These are phyloP conservation scores for Arizona elegans DNA, from an alignment of 2,113 vertebrate species.

Conservation along the genomic window DNA sequence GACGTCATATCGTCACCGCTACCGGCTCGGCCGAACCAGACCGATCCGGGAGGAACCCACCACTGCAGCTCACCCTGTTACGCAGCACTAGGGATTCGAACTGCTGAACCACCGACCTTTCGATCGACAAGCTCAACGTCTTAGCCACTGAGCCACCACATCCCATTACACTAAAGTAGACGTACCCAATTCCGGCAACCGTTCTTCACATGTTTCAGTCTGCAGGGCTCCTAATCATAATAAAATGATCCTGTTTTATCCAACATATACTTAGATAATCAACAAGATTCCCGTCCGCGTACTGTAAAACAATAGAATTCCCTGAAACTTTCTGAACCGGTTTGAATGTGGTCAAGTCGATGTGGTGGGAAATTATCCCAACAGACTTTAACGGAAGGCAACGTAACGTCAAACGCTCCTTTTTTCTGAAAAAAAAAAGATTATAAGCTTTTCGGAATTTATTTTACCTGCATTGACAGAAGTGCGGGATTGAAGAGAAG, in stretches of 20 bases:
- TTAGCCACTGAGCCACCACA: no score
- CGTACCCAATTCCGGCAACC: not conserved
- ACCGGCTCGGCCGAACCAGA: no score
- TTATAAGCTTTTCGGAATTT: not conserved
- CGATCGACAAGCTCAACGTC: no score
- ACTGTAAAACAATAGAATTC: not conserved
- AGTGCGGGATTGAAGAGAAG: conserved; percentile 16
- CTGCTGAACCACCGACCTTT: no score
- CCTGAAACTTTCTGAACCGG: not conserved
- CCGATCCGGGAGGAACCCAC: no score
- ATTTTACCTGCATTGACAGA: conserved; percentile 31
- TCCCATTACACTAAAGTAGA: not conserved
- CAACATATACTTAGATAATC: not conserved
- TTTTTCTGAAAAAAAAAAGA: not conserved
- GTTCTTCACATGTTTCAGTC: not conserved
- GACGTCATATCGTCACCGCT: no score
- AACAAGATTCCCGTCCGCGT: not conserved
- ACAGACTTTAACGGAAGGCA: conserved; percentile 9
- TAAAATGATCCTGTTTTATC: not conserved
- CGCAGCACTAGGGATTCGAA: no score
- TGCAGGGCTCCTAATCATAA: not conserved
- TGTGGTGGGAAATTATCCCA: not conserved
- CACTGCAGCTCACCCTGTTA: no score
- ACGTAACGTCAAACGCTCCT: not conserved
- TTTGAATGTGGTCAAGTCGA: not conserved